phyloP scores from a whole-genome alignment of 2,113 vertebrate species.

The Tychaedon coryphoeus region DNA sequence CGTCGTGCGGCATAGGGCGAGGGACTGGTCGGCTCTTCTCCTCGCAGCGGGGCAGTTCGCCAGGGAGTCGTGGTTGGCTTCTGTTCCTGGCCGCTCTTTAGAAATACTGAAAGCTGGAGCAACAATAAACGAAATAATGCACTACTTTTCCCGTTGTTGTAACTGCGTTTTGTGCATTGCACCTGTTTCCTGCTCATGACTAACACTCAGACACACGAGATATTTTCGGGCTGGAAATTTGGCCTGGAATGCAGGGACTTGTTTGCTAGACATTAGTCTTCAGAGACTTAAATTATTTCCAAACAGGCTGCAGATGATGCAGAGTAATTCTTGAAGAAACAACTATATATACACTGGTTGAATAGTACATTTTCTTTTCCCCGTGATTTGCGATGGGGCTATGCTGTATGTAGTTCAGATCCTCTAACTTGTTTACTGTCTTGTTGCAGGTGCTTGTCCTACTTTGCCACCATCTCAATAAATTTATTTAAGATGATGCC shows the following conservation, averaged over 20 bases:
- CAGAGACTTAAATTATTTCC: neutral
- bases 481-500: neutral
- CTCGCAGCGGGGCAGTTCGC: neutral
- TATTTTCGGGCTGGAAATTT: neutral
- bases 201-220: no score
- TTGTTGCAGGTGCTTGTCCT: neutral
- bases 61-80: neutral
- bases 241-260: neutral
- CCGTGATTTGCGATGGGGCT: neutral
- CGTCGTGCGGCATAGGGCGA: neutral
- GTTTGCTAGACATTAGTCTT: neutral
- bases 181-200: neutral
- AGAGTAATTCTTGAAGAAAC: neutral
- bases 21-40: neutral
- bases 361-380: neutral
- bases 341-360: neutral
- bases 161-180: neutral
- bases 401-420: neutral
- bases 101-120: neutral
- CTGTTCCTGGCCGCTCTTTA: neutral
- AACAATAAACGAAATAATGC: neutral
- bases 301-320: neutral
- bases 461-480: neutral
- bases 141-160: neutral
- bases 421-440: rapidly evolving